Percentiles rank a stretch among this genome's conserved stretches.
Conservation (phyloP, 2,113 vertebrate genomes). For the Pygoscelis antarcticus region DNA sequence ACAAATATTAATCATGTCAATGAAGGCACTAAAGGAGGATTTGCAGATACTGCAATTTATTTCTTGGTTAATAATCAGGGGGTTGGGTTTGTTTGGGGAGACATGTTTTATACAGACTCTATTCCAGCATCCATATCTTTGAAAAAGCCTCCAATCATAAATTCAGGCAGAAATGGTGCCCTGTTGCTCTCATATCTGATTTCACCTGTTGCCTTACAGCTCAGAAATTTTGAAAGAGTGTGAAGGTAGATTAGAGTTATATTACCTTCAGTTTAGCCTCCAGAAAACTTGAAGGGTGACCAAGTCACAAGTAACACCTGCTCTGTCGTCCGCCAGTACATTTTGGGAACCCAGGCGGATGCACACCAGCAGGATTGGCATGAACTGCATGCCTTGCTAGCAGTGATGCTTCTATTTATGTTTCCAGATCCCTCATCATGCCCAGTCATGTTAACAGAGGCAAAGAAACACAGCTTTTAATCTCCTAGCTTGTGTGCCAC, state of each 20-base stretch:
- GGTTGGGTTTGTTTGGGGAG: not conserved
- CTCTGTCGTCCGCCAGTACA: fast-evolving
- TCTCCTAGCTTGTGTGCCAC: not conserved
- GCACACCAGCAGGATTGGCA: not conserved
- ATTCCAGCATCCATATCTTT: not conserved
- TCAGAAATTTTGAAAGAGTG: not conserved
- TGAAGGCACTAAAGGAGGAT: not conserved
- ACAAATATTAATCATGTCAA: not conserved
- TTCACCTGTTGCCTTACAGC: not conserved
- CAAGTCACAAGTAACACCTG: not conserved
- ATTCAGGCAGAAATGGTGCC: not conserved
- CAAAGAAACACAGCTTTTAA: not conserved
- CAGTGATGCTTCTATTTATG: not conserved
- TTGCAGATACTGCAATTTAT: not conserved
- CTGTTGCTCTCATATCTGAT: not conserved
- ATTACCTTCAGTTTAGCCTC: not conserved
- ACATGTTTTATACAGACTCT: not conserved
- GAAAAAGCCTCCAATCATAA: not conserved
- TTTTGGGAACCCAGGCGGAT: not conserved
- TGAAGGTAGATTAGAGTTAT: not conserved
- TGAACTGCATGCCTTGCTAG: not conserved
- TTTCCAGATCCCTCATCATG: not conserved
- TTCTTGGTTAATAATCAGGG: not conserved
- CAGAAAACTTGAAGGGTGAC: not conserved
- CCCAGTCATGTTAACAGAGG: not conserved